Percentiles rank a stretch among this genome's conserved stretches.
Conservation (phyloP, 1,140 invertebrate species). For the Hermetia illucens region DNA sequence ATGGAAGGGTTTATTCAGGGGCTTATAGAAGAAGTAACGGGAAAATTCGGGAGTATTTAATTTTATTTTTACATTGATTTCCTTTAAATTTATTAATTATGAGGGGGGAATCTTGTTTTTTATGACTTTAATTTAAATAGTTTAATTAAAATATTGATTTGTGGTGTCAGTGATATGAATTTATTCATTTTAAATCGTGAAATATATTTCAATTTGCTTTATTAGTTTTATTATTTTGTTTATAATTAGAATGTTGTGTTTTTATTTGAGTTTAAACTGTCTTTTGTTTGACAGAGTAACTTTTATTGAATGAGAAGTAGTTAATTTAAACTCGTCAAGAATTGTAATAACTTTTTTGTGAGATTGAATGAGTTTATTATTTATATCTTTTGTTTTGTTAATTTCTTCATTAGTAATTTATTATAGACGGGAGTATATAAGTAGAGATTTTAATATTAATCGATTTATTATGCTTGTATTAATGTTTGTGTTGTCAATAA, state of each 20-base stretch:
- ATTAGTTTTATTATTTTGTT: conserved; percentile 20
- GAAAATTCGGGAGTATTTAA: conserved; percentile 34
- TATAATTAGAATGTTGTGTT: conserved; percentile 13
- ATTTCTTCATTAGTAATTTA: conserved; percentile 43
- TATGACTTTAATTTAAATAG: conserved; percentile 46
- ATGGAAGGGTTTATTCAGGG: too few relatives aligned
- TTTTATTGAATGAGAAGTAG: conserved; percentile 34
- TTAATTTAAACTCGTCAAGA: too few relatives aligned
- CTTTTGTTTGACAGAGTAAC: conserved; percentile 24
- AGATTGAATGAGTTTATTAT: conserved; percentile 39
- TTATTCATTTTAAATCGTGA: conserved; percentile 31
- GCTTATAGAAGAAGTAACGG: conserved; percentile 22
- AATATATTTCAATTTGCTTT: conserved; percentile 30
- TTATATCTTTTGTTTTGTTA: conserved; percentile 37
- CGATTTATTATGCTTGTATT: too few relatives aligned
- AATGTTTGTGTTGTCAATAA: conserved; percentile 51
- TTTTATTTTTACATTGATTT: conserved; percentile 38
- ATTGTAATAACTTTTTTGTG: too few relatives aligned
- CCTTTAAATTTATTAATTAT: too few relatives aligned
- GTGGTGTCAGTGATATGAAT: conserved; percentile 38
- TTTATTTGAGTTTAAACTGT: conserved; percentile 28
- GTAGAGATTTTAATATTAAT: too few relatives aligned
- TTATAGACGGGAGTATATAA: conserved; percentile 42
- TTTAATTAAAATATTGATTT: conserved; percentile 46
- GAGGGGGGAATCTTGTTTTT: too few relatives aligned